Evolutionary conservation across 1,140 invertebrate species (phyloP), one percentile per base, ranked within the genome.

Genomic region (Lysiphlebus fabarum): DNA sequence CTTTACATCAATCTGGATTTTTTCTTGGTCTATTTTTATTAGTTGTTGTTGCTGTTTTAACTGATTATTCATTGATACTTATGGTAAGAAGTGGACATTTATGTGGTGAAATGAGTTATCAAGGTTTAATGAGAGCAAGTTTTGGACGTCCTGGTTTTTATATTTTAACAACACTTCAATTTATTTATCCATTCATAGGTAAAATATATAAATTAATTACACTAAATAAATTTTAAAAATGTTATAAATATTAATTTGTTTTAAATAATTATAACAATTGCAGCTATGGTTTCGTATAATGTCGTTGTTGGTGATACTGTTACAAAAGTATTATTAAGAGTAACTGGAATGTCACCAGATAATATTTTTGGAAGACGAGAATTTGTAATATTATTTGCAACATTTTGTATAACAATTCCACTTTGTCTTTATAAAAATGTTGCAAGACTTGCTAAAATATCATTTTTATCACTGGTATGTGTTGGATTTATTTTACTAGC

Each of bases 201-300:
- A 56, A 49, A 47, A 11, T 7, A 14, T 14, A 40, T 53, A 14
- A 34, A 44, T 44, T 56, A 54, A 9, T 8, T n/a, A 17, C 49
- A 11, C 38, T 34, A 44, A 45, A 7, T 44, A 33, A 36, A 4
- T 55, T 6, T 56, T 38, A 53, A 60, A 41, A 58, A 50, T 61
- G n/a, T n/a, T n/a, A n/a, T n/a, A n/a, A 63, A 11, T 37, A 41
- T 58, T 48, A 34, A 42, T 43, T 58, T 33, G n/a, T 56, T 37
- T 43, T 44, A 11, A 8, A 9, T 10, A 36, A 41, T 44, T 45
- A 44, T 62, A 56, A 51, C 36, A 49, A 48, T 84, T 83, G 34
- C 79, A 93, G 91, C 92, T 2, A 94, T 94, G 90, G 88, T 93
- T 37, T 92, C 90, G 48, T 94, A 95, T 73, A 94, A 95, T 73